Percentiles rank a stretch among this genome's conserved stretches.
Evolutionary conservation across 2,888 invertebrate genomes (phyloP).

Genomic region (Conus canariensis): DNA sequence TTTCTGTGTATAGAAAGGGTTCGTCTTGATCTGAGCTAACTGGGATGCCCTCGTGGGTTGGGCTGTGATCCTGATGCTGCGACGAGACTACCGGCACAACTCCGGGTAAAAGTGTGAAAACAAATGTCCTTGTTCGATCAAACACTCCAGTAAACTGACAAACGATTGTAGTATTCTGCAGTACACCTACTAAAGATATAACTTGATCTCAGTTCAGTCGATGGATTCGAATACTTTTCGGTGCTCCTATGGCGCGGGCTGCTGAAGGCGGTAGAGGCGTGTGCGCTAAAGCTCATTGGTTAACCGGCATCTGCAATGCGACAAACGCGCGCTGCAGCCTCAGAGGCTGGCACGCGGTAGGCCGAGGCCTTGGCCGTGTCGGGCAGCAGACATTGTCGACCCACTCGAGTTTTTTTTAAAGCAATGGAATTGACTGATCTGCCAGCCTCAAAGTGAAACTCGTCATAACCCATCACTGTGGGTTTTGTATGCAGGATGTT

Average conservation of each 20-base stretch:
- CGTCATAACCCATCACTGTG: no score
- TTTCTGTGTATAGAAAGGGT: background rate
- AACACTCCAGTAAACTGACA: no score
- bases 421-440: background rate
- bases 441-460: background rate
- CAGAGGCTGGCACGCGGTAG: conserved; percentile 10
- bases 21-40: background rate
- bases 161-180: no score
- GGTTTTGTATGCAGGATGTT: no score
- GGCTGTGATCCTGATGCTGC: no score
- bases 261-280: conserved; percentile 44
- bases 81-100: no score
- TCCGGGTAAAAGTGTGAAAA: no score
- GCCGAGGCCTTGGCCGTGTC: background rate
- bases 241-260: conserved; percentile 32
- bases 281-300: conserved; percentile 48
- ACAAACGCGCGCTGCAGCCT: conserved; percentile 44
- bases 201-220: no score
- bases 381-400: conserved; percentile 1
- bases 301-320: conserved; percentile 53
- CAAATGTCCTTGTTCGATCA: no score
- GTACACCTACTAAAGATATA: no score
- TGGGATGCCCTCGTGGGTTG: no score
- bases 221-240: no score
- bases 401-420: background rate